Percentiles rank a stretch among this genome's conserved stretches.
Conservation (phyloP, 2,113 vertebrate genomes). For the Eleginops maclovinus region DNA sequence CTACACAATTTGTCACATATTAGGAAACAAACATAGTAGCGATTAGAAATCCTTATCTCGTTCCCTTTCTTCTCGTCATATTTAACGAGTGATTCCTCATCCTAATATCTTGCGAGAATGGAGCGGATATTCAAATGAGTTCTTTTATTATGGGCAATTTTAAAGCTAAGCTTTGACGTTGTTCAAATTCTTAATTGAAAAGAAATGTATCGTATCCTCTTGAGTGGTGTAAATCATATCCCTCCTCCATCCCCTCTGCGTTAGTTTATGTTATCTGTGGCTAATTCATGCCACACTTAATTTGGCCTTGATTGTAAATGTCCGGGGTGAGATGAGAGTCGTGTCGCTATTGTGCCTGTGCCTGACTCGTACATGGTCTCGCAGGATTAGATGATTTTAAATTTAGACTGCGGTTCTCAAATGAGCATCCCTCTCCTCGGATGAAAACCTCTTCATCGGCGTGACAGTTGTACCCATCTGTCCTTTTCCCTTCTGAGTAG, state of each 20-base stretch:
- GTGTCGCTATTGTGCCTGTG: constrained; percentile 71
- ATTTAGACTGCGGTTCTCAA: constrained; percentile 60
- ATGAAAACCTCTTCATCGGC: constrained; percentile 54
- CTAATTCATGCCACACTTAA: constrained; percentile 86
- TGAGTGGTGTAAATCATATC: constrained; percentile 81
- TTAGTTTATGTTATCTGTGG: constrained; percentile 80
- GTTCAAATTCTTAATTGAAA: constrained; percentile 79
- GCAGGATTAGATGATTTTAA: constrained; percentile 68
- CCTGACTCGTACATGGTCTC: constrained; percentile 69
- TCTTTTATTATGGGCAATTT: constrained; percentile 80
- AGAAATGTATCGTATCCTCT: constrained; percentile 80
- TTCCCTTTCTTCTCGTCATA: constrained; percentile 51
- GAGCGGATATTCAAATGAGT: constrained; percentile 83
- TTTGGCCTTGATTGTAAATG: constrained; percentile 83
- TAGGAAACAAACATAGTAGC: constrained; percentile 79
- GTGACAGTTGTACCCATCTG: constrained; percentile 55
- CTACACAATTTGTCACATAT: constrained; percentile 77
- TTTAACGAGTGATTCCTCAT: constrained; percentile 76
- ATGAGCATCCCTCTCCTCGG: constrained; percentile 59
- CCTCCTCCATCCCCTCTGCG: constrained; percentile 77
- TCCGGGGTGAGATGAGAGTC: constrained; percentile 77
- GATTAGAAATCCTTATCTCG: constrained; percentile 81
- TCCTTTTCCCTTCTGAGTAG: constrained; percentile 31
- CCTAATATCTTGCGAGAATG: constrained; percentile 76
- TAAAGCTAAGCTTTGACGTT: constrained; percentile 74